Percentiles rank a stretch among this genome's conserved stretches.
Conservation (phyloP, 2,797 vertebrate genomes). For the Lithobates sylvaticus region DNA sequence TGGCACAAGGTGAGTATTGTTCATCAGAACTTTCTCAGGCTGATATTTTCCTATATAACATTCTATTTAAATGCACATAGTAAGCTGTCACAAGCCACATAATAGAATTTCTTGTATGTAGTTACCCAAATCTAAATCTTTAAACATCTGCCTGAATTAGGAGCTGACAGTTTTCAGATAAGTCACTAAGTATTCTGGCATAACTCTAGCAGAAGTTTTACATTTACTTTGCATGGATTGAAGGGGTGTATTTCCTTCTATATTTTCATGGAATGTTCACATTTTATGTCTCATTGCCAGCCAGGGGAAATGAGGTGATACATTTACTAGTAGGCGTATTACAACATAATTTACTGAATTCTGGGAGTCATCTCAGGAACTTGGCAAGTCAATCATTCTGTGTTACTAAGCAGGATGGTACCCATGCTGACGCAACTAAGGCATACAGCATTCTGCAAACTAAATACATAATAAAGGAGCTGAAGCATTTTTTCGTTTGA, state of each 20-base stretch:
- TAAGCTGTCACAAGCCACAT: too few species aligned
- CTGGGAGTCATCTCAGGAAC: neutral
- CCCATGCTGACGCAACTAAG: neutral
- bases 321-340: slow-evolving; percentile 14
- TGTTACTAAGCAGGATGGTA: neutral
- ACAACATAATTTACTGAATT: slow-evolving; percentile 23
- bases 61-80: too few species aligned
- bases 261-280: neutral
- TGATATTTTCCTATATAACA: too few species aligned
- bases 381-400: neutral
- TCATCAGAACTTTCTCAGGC: too few species aligned
- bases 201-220: neutral
- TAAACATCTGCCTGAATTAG: too few species aligned
- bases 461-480: slow-evolving; percentile 3
- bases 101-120: too few species aligned
- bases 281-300: slow-evolving; percentile 1
- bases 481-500: neutral
- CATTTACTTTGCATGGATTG: neutral
- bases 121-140: too few species aligned
- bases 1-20: too few species aligned
- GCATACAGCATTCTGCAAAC: neutral
- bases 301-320: neutral
- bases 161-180: too few species aligned
- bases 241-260: neutral
- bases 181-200: too few species aligned